Base-by-base conservation (phyloP, 2,797 vertebrate genomes). In the Peromyscus melanophrys region DNA sequence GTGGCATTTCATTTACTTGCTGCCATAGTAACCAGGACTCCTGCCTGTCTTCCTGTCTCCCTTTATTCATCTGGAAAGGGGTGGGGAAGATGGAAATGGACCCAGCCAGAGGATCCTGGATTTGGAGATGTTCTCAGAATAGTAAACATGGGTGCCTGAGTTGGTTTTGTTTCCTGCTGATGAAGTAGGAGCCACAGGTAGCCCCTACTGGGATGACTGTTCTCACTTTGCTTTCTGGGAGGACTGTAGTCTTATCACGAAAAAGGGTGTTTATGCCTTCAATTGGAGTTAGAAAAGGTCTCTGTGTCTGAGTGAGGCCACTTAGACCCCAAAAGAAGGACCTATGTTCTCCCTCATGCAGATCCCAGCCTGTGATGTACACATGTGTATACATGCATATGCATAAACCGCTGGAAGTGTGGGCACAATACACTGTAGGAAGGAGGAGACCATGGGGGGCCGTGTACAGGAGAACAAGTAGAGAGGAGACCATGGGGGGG, bases 21-120 rank as follows among this genome's bases (percentile, higher is more conserved):
- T 98, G 91, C 85, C 91, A 93, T 97, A 80, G 97, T 96, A 96
- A 98, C 93, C 91, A 96, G 96, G 89, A 86, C 84, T 96, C 93
- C 65, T 96, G 95, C 97, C 97, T 96, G 0, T 96, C 97, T 92
- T 95, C 87, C 89, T 11, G 11, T 93, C 83, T 94, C 84, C 92
- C 89, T 96, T 92, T 97, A 75, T 96, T 97, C 90, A 89, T 96
- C 95, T 92, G 63, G 65, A 84, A 43, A 82, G 55, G 88, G 27
- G 7, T 31, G 83, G 85, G 82, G 29, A 96, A 61, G 67, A 63
- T 17, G n/a, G 78, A 94, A 84, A 75, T 92, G 95, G 93, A 61
- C 84, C 76, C 76, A 11, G 90, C n/a, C 71, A 67, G 63, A 73
- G 17, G 63, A 49, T 67, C 52, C n/a, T 90, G 63, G 52, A 34